Base-by-base conservation (phyloP, 2,888 invertebrate genomes). In the Acleris sparsana region DNA sequence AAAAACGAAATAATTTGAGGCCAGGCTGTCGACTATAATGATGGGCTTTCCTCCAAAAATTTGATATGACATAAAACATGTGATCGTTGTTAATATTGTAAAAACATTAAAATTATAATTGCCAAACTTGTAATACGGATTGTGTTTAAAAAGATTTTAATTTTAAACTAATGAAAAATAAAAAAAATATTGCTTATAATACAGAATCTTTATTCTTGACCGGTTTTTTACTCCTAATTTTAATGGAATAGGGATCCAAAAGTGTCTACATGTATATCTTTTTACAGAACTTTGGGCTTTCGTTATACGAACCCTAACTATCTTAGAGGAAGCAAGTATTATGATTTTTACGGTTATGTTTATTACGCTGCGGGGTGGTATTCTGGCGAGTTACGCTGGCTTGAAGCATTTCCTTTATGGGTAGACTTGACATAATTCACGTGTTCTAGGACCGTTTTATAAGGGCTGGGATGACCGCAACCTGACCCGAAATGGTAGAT, bases 291-390 rank as follows among this genome's bases (percentile, higher is more conserved):
- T 39, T 55, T 55, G 55, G 39, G 16, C 7, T 57, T 39, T 53
- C 60, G 46, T 61, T 18, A 44, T 29, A 6, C 3, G 16, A 17
- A 33, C 17, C n/a, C 5, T 18, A 46, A 55, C 22, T 33, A 57
- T 53, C 49, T 25, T 25, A 53, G 57, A 57, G 18, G 33, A 53
- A 56, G 51, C 51, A 22, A 61, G 57, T 57, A 57, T 57, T 62
- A 62, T 66, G 56, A 62, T 61, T 52, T 66, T 66, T 33, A 66
- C 57, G 66, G 48, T 66, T 52, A 66, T 62, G 51, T 57, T 66
- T 66, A 66, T 39, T 66, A 51, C 39, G 9, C 46, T 57, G 61
- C 5, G 39, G 66, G 61, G 66, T 66, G 66, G 39, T 62, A 53
- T 62, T 57, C 61, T 17, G 7, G 48, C 17, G 18, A 66, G 61